A percentile compares a stretch with the other conserved stretches of the same genome.
Conservation (phyloP, 2,888 invertebrate species). For the Rutpela maculata region DNA sequence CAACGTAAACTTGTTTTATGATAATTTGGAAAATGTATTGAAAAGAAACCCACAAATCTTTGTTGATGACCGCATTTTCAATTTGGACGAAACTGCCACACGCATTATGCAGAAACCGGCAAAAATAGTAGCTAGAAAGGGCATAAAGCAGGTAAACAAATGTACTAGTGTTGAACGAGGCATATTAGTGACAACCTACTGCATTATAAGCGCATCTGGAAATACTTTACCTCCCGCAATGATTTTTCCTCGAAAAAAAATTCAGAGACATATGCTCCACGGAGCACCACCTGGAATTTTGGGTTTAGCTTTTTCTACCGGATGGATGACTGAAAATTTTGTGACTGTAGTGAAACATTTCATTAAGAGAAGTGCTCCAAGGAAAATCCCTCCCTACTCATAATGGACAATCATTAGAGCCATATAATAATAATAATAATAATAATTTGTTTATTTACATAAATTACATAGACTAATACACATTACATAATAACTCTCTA, state of each 20-base stretch:
- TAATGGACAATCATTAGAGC: too few species aligned
- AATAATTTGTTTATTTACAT: too few species aligned
- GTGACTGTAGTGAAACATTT: too few species aligned
- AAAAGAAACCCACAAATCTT: slow-evolving; percentile 42
- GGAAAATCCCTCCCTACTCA: too few species aligned
- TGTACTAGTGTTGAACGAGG: slow-evolving; percentile 65
- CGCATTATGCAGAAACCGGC: neutral
- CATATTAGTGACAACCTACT: slow-evolving; percentile 64
- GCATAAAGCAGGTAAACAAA: slow-evolving; percentile 43
- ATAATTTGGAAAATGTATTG: neutral
- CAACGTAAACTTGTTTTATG: neutral
- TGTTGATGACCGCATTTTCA: neutral
- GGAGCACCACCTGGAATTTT: too few species aligned
- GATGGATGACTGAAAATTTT: too few species aligned
- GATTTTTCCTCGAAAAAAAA: slow-evolving; percentile 61
- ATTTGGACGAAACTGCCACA: neutral
- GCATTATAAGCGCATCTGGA: slow-evolving; percentile 64
- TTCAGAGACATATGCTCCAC: too few species aligned
- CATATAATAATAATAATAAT: too few species aligned
- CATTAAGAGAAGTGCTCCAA: too few species aligned
- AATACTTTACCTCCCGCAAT: slow-evolving; percentile 61
- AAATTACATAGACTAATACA: too few species aligned
- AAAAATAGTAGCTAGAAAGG: neutral
- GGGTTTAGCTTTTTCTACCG: too few species aligned
- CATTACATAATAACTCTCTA: too few species aligned